Conservation (phyloP, 2,797 vertebrate species). For the Protosalanx chinensis region DNA sequence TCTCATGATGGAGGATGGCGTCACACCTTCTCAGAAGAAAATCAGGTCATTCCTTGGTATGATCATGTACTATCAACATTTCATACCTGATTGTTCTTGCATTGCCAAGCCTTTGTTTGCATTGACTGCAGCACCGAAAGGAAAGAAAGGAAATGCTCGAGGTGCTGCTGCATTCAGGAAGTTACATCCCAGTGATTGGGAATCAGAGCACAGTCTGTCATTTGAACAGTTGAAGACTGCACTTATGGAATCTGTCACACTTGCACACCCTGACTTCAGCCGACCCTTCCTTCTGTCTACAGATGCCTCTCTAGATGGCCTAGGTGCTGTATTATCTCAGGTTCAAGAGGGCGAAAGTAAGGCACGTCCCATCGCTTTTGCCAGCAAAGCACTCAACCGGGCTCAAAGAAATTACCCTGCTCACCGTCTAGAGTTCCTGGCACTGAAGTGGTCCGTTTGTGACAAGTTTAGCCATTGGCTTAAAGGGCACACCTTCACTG, state of each 20-base stretch:
- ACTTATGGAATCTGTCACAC: not conserved
- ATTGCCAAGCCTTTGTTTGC: not conserved
- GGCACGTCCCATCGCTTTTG: slow-evolving; percentile 22
- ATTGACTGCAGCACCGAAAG: not conserved
- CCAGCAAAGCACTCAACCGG: slow-evolving; percentile 17
- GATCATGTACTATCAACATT: not conserved
- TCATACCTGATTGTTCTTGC: slow-evolving; percentile 5
- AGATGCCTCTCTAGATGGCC: slow-evolving; percentile 9
- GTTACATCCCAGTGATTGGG: slow-evolving; percentile 10
- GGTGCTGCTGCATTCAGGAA: not conserved
- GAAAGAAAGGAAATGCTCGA: not conserved
- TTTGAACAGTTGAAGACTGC: not conserved
- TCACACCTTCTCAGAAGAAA: too few species aligned
- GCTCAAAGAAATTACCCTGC: slow-evolving; percentile 1
- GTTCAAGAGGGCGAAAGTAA: not conserved
- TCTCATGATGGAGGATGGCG: too few species aligned
- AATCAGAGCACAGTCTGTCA: not conserved
- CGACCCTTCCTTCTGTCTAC: slow-evolving; percentile 10
- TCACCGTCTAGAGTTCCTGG: not conserved
- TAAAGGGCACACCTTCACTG: not conserved
- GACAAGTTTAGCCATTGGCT: slow-evolving; percentile 10
- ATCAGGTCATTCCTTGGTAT: too few species aligned
- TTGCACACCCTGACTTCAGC: slow-evolving; percentile 20
- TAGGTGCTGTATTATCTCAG: slow-evolving; percentile 15
- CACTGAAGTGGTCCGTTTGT: not conserved